Conservation (phyloP, 2,797 vertebrate genomes). For the Pyrocephalus nanus region DNA sequence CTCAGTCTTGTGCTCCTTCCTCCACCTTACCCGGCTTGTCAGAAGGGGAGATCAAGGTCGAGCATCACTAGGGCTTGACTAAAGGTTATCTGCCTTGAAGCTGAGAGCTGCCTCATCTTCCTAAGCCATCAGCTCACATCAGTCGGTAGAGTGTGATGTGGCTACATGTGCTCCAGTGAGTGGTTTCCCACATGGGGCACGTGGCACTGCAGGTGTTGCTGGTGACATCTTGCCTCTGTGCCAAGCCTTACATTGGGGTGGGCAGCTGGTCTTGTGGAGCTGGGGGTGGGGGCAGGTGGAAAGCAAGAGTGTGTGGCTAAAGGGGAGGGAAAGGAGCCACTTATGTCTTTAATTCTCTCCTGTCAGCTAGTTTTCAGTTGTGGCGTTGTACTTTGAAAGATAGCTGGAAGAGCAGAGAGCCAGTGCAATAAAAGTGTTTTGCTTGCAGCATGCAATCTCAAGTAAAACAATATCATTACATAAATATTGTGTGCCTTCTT, state of each 20-base stretch:
- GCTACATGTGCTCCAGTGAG: not conserved
- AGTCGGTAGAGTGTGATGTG: not conserved
- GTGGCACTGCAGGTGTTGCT: not conserved
- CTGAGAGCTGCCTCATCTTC: not conserved
- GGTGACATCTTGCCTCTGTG: not conserved
- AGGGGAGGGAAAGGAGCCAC: not conserved
- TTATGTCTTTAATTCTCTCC: not conserved
- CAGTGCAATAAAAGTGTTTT: not conserved
- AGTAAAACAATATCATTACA: not conserved
- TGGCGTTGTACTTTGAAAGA: not conserved
- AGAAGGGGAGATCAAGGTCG: not conserved
- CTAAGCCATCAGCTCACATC: not conserved
- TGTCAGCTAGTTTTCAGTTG: conserved; percentile 11
- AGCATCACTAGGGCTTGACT: not conserved
- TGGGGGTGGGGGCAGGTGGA: not conserved
- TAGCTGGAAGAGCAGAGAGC: not conserved
- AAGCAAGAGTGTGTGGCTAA: not conserved
- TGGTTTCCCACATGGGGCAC: not conserved
- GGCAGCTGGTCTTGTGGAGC: rapidly evolving
- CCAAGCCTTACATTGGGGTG: not conserved
- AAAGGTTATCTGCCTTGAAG: not conserved
- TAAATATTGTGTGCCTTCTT: not conserved
- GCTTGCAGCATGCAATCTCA: not conserved
- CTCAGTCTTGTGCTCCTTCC: not conserved
- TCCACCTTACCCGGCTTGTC: not conserved